Evolutionary conservation across 92 coral and sea anemone species (phyloP), one percentile per base, ranked within the genome.

Genomic region (Actinernus sp.): DNA sequence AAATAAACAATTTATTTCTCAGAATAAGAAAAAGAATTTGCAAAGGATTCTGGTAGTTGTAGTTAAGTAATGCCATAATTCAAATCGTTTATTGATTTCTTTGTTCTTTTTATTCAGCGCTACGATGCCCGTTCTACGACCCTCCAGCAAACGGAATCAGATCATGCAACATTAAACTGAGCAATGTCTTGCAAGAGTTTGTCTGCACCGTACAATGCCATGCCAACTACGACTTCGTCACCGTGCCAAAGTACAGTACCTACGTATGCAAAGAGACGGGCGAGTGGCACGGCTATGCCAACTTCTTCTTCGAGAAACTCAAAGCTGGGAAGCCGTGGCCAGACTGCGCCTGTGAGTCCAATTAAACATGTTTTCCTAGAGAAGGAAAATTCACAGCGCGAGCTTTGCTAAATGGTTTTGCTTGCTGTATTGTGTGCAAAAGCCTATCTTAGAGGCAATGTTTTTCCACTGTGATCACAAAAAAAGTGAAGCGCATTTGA

Each of bases 121-220:
- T 64, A 13, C 66, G 55, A 32, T 88, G 95, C 49, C 61, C 66
- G 53, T 55, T 83, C 28, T 88, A 46, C 58, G 87, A 83, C 28
- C 53, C 90, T 23, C 95, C 95, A 12, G 81, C 21, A n/a, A 63
- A 83, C 43, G 95, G 95, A 16, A 69, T 78, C 17, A 75, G 86
- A 27, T 22, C 87, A 13, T 88, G 95, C 61, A 88, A 83, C 44
- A 54, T 83, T 22, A 73, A 51, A 55, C 64, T 76, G 49, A 48
- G 73, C 48, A 84, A 63, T 20, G 68, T 50, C 0, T 43, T 45
- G 9, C 82, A 74, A 31, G 82, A 82, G 70, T 55, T 71, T 18
- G 37, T 83, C 12, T 88, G 95, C 39, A 76, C 81, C 1, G 74
- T 81, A 4, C 80, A 72, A 41, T 88, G 95, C 53, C 76, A 79